Percentiles rank a stretch among this genome's conserved stretches.
Evolutionary conservation across 2,797 vertebrate species (phyloP).

Genomic region (Florisuga fusca): DNA sequence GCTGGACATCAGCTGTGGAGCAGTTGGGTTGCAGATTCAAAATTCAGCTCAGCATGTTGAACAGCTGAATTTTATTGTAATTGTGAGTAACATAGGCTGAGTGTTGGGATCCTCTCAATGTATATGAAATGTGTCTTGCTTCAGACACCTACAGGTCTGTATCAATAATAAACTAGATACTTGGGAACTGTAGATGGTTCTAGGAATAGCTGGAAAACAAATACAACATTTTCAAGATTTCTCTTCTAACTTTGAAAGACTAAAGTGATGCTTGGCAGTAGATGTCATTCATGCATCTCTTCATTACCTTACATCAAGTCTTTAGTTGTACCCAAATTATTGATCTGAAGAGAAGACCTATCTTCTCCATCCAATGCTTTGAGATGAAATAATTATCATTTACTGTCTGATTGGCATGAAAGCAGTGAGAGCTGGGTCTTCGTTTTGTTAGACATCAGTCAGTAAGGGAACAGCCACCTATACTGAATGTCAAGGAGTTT

Average conservation of each 20-base stretch:
- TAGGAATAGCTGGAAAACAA: neutral
- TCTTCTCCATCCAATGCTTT: neutral
- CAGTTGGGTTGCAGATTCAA: neutral
- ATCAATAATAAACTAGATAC: neutral
- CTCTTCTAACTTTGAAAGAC: neutral
- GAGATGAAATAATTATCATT: neutral
- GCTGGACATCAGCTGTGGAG: neutral
- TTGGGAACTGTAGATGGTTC: neutral
- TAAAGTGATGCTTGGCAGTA: neutral
- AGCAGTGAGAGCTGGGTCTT: neutral
- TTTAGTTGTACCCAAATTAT: neutral
- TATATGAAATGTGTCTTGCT: neutral
- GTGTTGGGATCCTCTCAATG: fast-evolving
- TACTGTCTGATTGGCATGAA: neutral
- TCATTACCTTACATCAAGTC: neutral
- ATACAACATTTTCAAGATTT: neutral
- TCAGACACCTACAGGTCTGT: neutral
- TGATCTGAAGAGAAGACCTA: neutral
- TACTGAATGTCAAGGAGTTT: neutral
- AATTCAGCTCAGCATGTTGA: neutral
- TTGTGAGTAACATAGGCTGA: neutral
- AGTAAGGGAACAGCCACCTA: neutral
- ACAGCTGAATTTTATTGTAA: neutral
- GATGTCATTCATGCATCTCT: neutral
- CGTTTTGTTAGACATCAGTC: neutral